Conservation (phyloP, 2,113 vertebrate genomes). For the Eonycteris spelaea region DNA sequence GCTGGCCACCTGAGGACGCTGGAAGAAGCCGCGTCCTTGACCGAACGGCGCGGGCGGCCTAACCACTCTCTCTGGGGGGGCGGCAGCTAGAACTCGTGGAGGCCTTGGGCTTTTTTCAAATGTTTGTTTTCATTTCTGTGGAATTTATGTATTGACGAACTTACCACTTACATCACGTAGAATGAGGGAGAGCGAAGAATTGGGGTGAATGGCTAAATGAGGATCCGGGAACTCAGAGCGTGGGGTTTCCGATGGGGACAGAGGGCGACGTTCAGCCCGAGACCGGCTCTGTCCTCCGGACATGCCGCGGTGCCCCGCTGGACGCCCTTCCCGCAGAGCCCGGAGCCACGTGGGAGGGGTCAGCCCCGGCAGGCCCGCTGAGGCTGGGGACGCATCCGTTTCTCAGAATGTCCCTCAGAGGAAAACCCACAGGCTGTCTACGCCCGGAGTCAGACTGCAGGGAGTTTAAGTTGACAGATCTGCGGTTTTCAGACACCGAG, state of each 20-base stretch:
- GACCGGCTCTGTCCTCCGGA: not conserved
- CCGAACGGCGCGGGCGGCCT: fast-evolving
- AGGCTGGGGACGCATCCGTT: fast-evolving
- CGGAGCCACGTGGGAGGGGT: no score
- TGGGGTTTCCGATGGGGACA: not conserved
- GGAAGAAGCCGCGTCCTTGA: fast-evolving
- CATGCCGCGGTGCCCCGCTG: fast-evolving
- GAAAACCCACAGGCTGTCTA: not conserved
- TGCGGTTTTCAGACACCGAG: not conserved
- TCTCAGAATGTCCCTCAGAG: not conserved
- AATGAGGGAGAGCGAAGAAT: not conserved
- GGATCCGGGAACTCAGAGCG: fast-evolving
- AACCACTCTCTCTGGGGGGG: not conserved
- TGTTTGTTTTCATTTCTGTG: not conserved
- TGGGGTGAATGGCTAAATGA: not conserved
- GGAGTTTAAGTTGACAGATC: not conserved
- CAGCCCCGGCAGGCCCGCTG: not conserved
- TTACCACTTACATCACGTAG: not conserved
- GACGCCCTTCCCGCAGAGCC: no score
- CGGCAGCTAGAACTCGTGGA: fast-evolving
- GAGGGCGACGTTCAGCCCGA: not conserved
- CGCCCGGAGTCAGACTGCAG: not conserved
- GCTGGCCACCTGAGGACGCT: no score
- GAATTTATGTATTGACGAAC: not conserved
- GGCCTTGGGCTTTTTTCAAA: not conserved